Evolutionary conservation across 2,113 vertebrate genomes (phyloP), one percentile per base, ranked within the genome.

Genomic region (Caloenas nicobarica): DNA sequence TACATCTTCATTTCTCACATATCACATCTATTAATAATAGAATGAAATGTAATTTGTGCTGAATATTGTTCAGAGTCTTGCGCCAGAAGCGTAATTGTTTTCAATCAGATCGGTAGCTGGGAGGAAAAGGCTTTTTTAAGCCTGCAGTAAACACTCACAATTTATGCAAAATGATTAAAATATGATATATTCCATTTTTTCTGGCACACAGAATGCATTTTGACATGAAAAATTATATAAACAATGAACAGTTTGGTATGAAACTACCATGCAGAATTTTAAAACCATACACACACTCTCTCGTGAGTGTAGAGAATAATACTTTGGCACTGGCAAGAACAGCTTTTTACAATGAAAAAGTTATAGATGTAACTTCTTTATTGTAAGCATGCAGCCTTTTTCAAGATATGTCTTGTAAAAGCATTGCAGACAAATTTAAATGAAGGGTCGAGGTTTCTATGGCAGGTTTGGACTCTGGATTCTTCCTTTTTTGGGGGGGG

Each of bases 1-100:
- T 97, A 95, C 64, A 95, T 97, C 95, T 98, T 97, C 40, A 97
- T 97, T 97, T 96, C 48, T 93, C 84, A 93, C 65, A 88, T 97
- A 94, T 81, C 87, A 95, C 56, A 95, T 91, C 58, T 91, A 97
- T 97, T 97, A 96, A 88, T 89, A 96, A 88, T 61, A 89, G 68
- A 97, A 95, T 70, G 53, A 96, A 97, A 92, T 58, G 26, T 86
- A 94, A 97, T 97, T 97, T 97, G 62, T 96, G 89, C 53, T 86
- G 85, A 95, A 96, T 92, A 58, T 88, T 93, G 78, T 86, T 87
- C 70, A 91, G 88, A 92, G 58, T 48, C 57, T 93, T 72, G 56
- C 91, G 78, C 88, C 93, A 94, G 95, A 95, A 94, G 42, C 31
- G 73, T 85, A 89, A 84, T 86, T 95, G 50, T 86, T 94, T 97